These are phyloP conservation scores for Epizoanthus ramosus DNA, from an alignment of 92 coral and sea anemone species.

Conservation along the genomic window DNA sequence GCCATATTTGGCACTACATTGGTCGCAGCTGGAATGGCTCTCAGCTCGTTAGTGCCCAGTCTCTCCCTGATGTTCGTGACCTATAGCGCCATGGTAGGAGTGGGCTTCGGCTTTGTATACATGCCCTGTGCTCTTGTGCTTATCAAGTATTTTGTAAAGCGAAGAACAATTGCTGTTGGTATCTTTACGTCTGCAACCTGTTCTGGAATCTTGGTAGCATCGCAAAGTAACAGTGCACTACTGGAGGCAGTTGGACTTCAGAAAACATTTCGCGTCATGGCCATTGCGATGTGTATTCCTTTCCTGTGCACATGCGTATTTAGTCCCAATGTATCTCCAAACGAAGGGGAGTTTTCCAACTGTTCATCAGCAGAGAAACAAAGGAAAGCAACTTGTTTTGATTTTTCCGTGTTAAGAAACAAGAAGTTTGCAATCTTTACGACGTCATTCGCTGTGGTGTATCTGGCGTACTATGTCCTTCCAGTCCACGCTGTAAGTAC, in stretches of 20 bases:
- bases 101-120: conserved; percentile 35
- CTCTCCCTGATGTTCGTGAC: conserved; percentile 60
- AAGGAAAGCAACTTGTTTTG: conserved; percentile 1
- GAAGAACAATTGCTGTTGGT: conserved; percentile 66
- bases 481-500: conserved; percentile 36
- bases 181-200: conserved; percentile 57
- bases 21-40: conserved; percentile 41
- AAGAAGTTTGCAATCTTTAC: conserved; percentile 38
- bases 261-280: conserved; percentile 61
- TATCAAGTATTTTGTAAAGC: conserved; percentile 58
- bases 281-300: conserved; percentile 23
- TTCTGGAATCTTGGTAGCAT: conserved; percentile 50
- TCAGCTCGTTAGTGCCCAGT: conserved; percentile 48
- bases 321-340: conserved; percentile 17
- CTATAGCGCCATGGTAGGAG: conserved; percentile 50
- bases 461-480: conserved; percentile 42
- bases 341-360: neutral
- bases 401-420: conserved; percentile 36
- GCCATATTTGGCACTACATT: conserved; percentile 36
- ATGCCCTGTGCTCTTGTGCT: conserved; percentile 41
- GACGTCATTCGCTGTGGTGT: conserved; percentile 44
- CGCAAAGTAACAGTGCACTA: conserved; percentile 53
- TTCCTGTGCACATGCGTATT: conserved; percentile 44
- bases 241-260: conserved; percentile 55
- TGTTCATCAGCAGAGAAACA: conserved; percentile 12